These are phyloP conservation scores for Torymus aiolomorphi DNA, from an alignment of 2,888 invertebrate genomes.

Conservation along the genomic window DNA sequence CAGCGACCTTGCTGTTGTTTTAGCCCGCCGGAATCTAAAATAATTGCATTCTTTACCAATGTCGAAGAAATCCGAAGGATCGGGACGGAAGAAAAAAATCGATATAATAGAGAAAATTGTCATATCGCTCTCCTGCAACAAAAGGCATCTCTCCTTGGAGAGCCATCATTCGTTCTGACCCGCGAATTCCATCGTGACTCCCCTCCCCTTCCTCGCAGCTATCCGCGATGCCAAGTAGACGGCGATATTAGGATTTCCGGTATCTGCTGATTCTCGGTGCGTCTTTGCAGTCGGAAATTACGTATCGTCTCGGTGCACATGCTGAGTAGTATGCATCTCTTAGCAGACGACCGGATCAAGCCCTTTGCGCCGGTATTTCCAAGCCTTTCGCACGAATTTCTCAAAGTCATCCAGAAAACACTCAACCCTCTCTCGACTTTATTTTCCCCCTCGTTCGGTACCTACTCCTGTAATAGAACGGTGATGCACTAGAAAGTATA, in stretches of 20 bases:
- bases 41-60: conserved; percentile 3
- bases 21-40: background rate
- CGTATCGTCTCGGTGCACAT: conserved; percentile 4
- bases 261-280: conserved; percentile 45
- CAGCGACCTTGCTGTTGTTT: no score
- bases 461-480: no score
- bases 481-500: no score
- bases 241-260: conserved; percentile 50
- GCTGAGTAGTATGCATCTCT: conserved; percentile 9
- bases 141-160: conserved; percentile 14
- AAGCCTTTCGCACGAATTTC: conserved; percentile 14
- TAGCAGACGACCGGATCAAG: conserved; percentile 6
- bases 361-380: background rate
- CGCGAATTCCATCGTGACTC: conserved; percentile 19
- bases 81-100: background rate
- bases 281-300: conserved; percentile 42
- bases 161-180: conserved; percentile 30
- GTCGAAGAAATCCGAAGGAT: no score
- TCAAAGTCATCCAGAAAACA: background rate
- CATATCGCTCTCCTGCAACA: conserved; percentile 11
- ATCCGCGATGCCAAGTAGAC: conserved; percentile 32
- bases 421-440: background rate
- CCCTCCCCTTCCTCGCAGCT: background rate
- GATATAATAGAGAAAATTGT: conserved; percentile 24
- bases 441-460: no score